Percentiles rank a stretch among this genome's conserved stretches.
Evolutionary conservation across 2,888 invertebrate species (phyloP).

Genomic region (Myopa testacea): DNA sequence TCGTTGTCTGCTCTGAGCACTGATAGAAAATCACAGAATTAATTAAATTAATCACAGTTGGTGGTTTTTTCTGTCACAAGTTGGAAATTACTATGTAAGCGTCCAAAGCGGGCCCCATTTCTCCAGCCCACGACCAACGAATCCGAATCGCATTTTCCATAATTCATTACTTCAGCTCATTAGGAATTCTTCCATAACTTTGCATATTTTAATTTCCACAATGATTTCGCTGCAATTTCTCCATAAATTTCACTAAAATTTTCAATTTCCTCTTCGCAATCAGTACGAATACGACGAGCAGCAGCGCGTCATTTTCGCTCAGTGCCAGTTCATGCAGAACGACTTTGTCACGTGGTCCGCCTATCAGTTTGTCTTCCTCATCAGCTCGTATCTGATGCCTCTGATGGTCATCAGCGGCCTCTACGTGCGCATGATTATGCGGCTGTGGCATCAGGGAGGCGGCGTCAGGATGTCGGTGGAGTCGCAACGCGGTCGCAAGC

Average conservation of each 20-base stretch:
- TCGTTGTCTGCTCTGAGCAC: no score
- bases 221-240: neutral
- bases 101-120: neutral
- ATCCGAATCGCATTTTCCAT: constrained; percentile 2
- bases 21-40: neutral
- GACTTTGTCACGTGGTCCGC: constrained; percentile 66
- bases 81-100: neutral
- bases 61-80: neutral
- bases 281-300: constrained; percentile 68
- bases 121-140: neutral
- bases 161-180: constrained; percentile 13
- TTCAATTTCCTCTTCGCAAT: constrained; percentile 1
- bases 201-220: neutral
- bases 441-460: constrained; percentile 85
- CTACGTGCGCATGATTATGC: constrained; percentile 88
- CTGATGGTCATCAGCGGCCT: constrained; percentile 86
- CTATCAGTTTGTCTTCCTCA: constrained; percentile 82
- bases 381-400: constrained; percentile 88
- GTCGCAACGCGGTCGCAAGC: constrained; percentile 80
- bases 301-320: constrained; percentile 50
- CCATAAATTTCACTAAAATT: neutral
- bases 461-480: constrained; percentile 84
- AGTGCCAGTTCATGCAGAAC: constrained; percentile 73
- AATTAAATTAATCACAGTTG: constrained; percentile 4
- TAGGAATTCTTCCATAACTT: constrained; percentile 7